Conservation (phyloP, 2,113 vertebrate genomes). For the Lucifuga dentata region DNA sequence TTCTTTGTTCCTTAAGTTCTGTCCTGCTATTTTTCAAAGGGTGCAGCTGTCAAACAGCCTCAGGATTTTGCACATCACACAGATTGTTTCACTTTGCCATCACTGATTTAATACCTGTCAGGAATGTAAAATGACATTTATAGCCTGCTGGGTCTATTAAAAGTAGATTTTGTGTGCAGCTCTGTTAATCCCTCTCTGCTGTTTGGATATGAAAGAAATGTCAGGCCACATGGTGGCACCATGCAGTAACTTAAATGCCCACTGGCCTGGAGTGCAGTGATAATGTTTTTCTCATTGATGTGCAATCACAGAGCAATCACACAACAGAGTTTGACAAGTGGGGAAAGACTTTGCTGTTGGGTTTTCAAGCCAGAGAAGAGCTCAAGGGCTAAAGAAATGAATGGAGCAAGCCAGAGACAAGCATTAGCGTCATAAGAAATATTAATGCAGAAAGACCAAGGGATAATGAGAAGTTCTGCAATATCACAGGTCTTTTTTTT, state of each 20-base stretch:
- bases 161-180: too few species aligned
- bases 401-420: too few species aligned
- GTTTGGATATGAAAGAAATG: background rate
- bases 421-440: too few species aligned
- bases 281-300: background rate
- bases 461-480: too few species aligned
- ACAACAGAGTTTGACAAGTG: background rate
- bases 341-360: background rate
- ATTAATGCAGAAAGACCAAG: too few species aligned
- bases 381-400: too few species aligned
- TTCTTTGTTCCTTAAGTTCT: background rate
- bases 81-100: background rate
- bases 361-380: background rate
- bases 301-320: background rate
- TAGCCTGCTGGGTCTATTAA: too few species aligned
- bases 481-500: too few species aligned
- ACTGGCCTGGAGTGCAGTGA: background rate
- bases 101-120: background rate
- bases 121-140: background rate
- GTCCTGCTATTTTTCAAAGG: too few species aligned
- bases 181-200: background rate
- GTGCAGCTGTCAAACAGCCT: background rate
- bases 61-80: background rate
- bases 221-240: constrained; percentile 63
- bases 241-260: constrained; percentile 18